A percentile compares a stretch with the other conserved stretches of the same genome.
Evolutionary conservation across 1,140 invertebrate genomes (phyloP).

Genomic region (Musca vetustissima): DNA sequence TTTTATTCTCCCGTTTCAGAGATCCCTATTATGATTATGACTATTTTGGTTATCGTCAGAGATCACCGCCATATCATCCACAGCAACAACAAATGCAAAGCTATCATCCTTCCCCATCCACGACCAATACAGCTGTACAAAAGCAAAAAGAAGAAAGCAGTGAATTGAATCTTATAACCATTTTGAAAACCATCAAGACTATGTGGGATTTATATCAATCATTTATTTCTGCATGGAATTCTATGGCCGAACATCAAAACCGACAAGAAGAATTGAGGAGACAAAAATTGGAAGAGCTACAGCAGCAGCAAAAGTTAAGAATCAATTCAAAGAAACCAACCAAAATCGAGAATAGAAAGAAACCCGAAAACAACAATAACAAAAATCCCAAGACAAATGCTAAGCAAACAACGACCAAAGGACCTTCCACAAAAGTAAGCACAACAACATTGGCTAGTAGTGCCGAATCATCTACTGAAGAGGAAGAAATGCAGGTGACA

Average conservation of each 20-base stretch:
- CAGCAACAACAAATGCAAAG: constrained; percentile 13
- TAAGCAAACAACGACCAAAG: constrained; percentile 32
- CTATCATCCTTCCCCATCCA: background rate
- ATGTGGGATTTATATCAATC: constrained; percentile 52
- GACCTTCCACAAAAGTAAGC: constrained; percentile 29
- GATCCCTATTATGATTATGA: constrained; percentile 26
- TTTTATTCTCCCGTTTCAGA: background rate
- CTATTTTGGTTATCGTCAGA: constrained; percentile 15
- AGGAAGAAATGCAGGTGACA: constrained; percentile 17
- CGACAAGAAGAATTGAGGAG: constrained; percentile 37
- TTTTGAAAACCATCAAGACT: constrained; percentile 45
- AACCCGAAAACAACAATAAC: constrained; percentile 7
- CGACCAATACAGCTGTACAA: background rate
- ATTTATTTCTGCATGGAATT: constrained; percentile 41
- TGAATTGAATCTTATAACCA: constrained; percentile 34
- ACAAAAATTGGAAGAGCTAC: constrained; percentile 36
- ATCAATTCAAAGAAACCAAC: constrained; percentile 47
- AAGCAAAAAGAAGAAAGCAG: constrained; percentile 28
- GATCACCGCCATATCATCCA: constrained; percentile 1
- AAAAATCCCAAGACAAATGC: constrained; percentile 22
- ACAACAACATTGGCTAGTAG: constrained; percentile 23
- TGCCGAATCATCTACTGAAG: background rate
- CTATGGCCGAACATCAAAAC: constrained; percentile 41
- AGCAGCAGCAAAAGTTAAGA: constrained; percentile 34
- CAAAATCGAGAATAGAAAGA: constrained; percentile 37